These are phyloP conservation scores for Ethmia dodecea DNA, from an alignment of 2,888 invertebrate species.

Conservation along the genomic window DNA sequence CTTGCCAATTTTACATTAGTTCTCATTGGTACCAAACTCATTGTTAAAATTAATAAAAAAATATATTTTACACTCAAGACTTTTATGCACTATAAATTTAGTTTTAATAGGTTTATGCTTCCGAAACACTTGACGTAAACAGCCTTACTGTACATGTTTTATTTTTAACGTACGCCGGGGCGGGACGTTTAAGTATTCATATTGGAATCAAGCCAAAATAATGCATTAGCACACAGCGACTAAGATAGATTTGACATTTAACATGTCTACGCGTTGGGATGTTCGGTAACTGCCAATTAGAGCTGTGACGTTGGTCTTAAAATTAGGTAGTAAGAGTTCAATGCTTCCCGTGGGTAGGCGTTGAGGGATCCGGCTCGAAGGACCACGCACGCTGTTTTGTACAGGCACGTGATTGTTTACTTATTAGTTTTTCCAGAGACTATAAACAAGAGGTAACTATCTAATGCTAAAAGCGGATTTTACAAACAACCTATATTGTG, in stretches of 20 bases:
- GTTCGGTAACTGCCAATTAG: slow-evolving; percentile 3
- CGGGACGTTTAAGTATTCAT: not conserved
- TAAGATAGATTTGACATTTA: slow-evolving; percentile 13
- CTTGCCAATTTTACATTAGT: slow-evolving; percentile 58
- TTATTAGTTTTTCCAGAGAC: too few species aligned
- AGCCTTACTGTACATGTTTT: slow-evolving; percentile 1
- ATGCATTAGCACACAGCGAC: slow-evolving; percentile 8
- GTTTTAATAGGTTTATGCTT: slow-evolving; percentile 3
- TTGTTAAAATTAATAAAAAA: too few species aligned
- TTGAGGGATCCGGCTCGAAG: slow-evolving; percentile 8
- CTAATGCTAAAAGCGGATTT: too few species aligned
- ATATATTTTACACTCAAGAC: not conserved
- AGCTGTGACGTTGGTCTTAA: slow-evolving; percentile 1
- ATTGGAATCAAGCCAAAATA: slow-evolving; percentile 11
- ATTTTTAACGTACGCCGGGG: slow-evolving; percentile 9
- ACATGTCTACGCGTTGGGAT: not conserved
- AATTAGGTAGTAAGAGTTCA: slow-evolving; percentile 1
- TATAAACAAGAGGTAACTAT: too few species aligned
- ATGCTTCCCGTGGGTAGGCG: too few species aligned
- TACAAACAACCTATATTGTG: too few species aligned
- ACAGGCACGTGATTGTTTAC: too few species aligned
- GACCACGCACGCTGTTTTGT: slow-evolving; percentile 32
- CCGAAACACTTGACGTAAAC: slow-evolving; percentile 8
- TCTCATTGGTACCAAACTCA: slow-evolving; percentile 51
- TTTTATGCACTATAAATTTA: not conserved